These are phyloP conservation scores for Gari tellinella DNA, from an alignment of 2,888 invertebrate species.

Conservation along the genomic window DNA sequence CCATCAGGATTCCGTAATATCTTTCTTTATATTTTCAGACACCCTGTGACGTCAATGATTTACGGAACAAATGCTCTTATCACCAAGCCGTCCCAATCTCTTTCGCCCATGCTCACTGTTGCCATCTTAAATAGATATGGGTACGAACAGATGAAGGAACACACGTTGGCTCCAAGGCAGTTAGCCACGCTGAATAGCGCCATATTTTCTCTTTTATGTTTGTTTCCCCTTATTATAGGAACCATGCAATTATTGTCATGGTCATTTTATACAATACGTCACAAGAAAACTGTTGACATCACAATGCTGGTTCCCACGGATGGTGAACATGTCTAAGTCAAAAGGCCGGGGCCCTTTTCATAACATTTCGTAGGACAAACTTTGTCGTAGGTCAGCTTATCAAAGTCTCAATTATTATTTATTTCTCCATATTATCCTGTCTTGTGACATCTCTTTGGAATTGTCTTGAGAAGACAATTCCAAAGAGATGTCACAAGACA, in stretches of 20 bases:
- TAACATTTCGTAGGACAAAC: no score
- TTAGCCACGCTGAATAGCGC: slow-evolving; percentile 54
- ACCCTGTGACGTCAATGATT: slow-evolving; percentile 81
- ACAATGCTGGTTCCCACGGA: slow-evolving; percentile 9
- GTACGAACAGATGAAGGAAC: slow-evolving; percentile 68
- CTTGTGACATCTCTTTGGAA: no score
- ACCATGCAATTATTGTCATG: slow-evolving; percentile 72
- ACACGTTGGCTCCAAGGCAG: slow-evolving; percentile 26
- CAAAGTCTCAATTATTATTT: no score
- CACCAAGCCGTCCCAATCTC: slow-evolving; percentile 81
- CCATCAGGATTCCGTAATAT: not conserved
- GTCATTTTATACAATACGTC: slow-evolving; percentile 71
- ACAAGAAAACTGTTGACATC: slow-evolving; percentile 20
- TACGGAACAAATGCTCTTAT: slow-evolving; percentile 82
- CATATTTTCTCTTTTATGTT: slow-evolving; percentile 75
- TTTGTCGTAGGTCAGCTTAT: no score
- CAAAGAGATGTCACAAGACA: no score
- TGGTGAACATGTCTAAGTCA: no score
- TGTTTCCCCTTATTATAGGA: slow-evolving; percentile 71
- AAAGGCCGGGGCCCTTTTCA: no score
- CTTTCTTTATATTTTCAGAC: slow-evolving; percentile 66
- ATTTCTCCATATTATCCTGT: no score
- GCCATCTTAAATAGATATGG: slow-evolving; percentile 78
- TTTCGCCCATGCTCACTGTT: slow-evolving; percentile 81
- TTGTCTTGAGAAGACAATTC: no score